Base-by-base conservation (phyloP, 2,888 invertebrate genomes). In the Suillia variegata region DNA sequence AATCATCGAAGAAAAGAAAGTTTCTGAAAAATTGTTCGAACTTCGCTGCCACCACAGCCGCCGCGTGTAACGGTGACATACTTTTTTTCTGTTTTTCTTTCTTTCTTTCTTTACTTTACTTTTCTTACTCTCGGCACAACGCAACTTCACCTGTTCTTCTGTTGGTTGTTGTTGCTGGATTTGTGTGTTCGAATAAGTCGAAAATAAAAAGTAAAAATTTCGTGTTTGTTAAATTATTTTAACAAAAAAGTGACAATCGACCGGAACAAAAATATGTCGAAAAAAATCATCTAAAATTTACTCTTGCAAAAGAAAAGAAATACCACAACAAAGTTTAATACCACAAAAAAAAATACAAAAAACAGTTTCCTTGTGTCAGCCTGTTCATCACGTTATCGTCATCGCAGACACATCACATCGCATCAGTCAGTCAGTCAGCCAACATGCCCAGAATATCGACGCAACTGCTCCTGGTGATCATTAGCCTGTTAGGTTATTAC, bases 61-160 rank as follows among this genome's bases (percentile, higher is more conserved):
- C 57, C 55, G 61, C 58, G 56, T 64, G 67, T 69, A 69, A 69
- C 68, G 70, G 68, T 70, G 70, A 70, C 70, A 70, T 66, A 70
- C 70, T 69, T 70, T 67, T 62, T 57, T 59, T n/a, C n/a, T n/a
- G n/a, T n/a, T n/a, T n/a, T n/a, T n/a, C n/a, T n/a, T n/a, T n/a
- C n/a, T n/a, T 56, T 62, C 58, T 54, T 56, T 18, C 10, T 38
- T 18, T 33, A 26, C 21, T 34, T 47, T 53, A 24, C 10, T 48
- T 42, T 2, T 8, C 57, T 60, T n/a, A n/a, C n/a, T n/a, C n/a
- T 20, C 20, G 21, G 54, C 56, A 54, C 49, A 47, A 58, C 42
- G 55, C 54, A 61, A 63, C 63, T 62, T 62, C 63, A 63, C 64
- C 66, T 65, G 68, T 63, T 61, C 47, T 26, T 56, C 31, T 33